Evolutionary conservation across 92 coral and sea anemone genomes (phyloP).

Genomic region (Palythoa caribaeorum): DNA sequence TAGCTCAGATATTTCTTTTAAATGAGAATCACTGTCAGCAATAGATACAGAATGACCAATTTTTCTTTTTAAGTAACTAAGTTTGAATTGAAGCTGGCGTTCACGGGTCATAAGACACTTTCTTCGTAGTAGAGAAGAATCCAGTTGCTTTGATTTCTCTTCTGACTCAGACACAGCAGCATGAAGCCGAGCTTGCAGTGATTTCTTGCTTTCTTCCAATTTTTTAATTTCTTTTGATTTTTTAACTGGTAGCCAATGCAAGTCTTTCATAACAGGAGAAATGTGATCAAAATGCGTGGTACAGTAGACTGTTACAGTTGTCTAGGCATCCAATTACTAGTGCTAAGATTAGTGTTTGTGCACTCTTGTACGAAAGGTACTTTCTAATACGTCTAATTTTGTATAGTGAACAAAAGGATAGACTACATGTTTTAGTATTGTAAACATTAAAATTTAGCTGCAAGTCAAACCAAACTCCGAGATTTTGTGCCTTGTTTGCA

Average conservation of each 20-base stretch:
- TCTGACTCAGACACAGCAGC: no score
- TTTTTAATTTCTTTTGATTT: neutral
- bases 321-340: neutral
- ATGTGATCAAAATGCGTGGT: neutral
- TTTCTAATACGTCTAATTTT: neutral
- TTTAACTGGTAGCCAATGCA: neutral
- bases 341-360: neutral
- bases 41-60: no score
- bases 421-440: neutral
- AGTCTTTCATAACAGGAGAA: neutral
- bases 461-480: neutral
- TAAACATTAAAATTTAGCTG: neutral
- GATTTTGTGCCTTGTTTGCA: neutral
- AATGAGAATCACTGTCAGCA: no score
- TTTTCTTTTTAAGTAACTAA: no score
- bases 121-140: no score
- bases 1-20: no score
- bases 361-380: neutral
- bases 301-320: neutral
- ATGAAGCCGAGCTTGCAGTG: no score
- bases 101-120: no score
- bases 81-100: no score
- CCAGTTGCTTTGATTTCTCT: no score
- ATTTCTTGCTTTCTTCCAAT: neutral
- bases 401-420: neutral